Base-by-base conservation (phyloP, 2,797 vertebrate genomes). In the Hippopotamyrus pictus region DNA sequence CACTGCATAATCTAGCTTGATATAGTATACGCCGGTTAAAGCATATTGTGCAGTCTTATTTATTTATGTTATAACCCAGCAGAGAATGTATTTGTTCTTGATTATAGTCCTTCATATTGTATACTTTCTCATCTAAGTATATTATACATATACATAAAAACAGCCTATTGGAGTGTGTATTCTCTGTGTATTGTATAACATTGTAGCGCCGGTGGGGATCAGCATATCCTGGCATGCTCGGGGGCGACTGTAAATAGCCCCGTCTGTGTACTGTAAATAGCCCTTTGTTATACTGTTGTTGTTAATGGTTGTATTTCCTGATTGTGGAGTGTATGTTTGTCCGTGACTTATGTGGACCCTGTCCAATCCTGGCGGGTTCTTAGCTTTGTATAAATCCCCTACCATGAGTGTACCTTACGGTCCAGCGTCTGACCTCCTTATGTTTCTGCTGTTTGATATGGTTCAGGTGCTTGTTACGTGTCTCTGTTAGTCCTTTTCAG, bases 1-100 rank as follows among this genome's bases (percentile, higher is more conserved):
- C 76, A 46, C 19, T 62, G 57, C 22, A 14, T 82, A 82, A 82
- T 46, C 19, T 82, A 46, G 1, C 76, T 46, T 46, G 76, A 82
- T 44, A 82, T 82, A 82, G 3, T 48, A 48, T 51, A 51, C 12
- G 5, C 44, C 9, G 1, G n/a, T 85, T 25, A 50, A 29, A 50
- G n/a, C 82, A 85, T 29, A 85, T 50, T 50, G 82, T 25, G n/a
- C 82, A 51, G n/a, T 12, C 11, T 29, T 12, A 22, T 29, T 48
- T 50, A 19, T 48, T 25, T 85, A 51, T 48, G 9, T 51, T 85
- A 85, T 50, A 51, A 51, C n/a, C 44, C 82, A 50, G 82, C n/a
- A 85, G 22, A 85, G 46, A 85, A 22, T 85, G 7, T 29, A 85
- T 48, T 85, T 85, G 82, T 85, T 82, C 76, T 82, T n/a, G 17